Base-by-base conservation (phyloP, 2,888 invertebrate genomes). In the Plebejus melissa region DNA sequence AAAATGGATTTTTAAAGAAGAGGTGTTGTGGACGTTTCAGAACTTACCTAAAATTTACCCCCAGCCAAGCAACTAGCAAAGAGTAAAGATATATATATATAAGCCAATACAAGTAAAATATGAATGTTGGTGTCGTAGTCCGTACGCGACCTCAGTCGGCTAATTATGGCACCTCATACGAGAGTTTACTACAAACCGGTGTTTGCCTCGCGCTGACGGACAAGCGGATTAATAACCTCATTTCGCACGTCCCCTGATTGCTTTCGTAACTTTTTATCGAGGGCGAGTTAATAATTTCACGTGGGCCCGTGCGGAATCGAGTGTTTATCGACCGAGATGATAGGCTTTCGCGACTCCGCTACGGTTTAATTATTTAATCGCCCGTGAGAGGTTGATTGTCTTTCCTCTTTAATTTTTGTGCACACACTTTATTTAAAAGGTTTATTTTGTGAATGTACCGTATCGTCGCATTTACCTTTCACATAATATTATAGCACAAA, bases 131-230 rank as follows among this genome's bases (percentile, higher is more conserved):
- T 72, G 2, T 28, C 46, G 32, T 32, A 72, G 32, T 72, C 16
- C 32, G 46, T 54, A 72, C 38, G 11, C 46, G 46, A 50, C 32
- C 16, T 54, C 54, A 54, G 54, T 32, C 46, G 46, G 22, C 41
- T 60, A 65, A 72, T 72, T 50, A 54, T 16, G 72, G 4, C 16
- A 70, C 22, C 22, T 54, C 72, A 65, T 65, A 65, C 65, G 65
- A 65, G 65, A 54, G 72, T 54, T 72, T 28, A 46, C 57, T 28
- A 75, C 69, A 69, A 71, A 70, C 74, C 57, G 36, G 38, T 70
- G 75, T 75, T 75, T 72, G 57, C 71, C 70, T 75, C 71, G 41
- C 32, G 60, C 57, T 36, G 75, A 75, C 75, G 71, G 71, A 58
- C 41, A 54, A 75, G 58, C 57, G 16, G 71, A 75, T 75, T 57